Evolutionary conservation across 1,140 invertebrate genomes (phyloP).

Genomic region (Bombus pyrosoma): DNA sequence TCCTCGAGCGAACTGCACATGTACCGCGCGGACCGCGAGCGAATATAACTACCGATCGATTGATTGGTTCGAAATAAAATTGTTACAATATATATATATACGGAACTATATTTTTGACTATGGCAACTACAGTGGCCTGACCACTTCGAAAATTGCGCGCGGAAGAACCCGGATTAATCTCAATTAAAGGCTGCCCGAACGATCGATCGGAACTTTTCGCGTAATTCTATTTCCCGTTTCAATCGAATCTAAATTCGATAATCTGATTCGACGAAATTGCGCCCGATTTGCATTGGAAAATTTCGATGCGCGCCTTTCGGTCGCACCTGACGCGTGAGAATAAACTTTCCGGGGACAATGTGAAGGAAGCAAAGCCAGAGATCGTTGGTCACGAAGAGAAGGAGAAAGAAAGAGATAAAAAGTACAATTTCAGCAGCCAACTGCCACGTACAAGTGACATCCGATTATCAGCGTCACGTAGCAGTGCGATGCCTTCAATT

Average conservation of each 20-base stretch:
- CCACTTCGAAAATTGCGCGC: neutral
- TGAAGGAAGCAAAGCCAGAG: neutral
- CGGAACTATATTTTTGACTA: neutral
- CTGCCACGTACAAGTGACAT: constrained; percentile 5
- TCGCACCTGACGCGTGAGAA: neutral
- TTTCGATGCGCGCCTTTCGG: neutral
- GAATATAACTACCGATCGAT: neutral
- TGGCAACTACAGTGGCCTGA: no score
- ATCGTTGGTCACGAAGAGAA: neutral
- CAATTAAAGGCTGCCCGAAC: constrained; percentile 3
- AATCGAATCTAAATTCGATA: constrained; percentile 48
- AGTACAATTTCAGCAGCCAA: neutral
- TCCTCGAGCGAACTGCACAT: no score
- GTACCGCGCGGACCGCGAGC: neutral
- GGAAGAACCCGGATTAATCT: constrained; percentile 31
- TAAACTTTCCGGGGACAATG: constrained; percentile 15
- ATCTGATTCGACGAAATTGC: constrained; percentile 48
- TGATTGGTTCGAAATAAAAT: constrained; percentile 31
- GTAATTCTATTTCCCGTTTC: constrained; percentile 24
- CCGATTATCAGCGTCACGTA: constrained; percentile 39
- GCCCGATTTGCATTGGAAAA: constrained; percentile 35
- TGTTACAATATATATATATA: neutral
- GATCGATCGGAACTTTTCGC: constrained; percentile 14
- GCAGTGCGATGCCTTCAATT: constrained; percentile 4
- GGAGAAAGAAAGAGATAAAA: neutral